Evolutionary conservation across 1,140 invertebrate species (phyloP).

Genomic region (Hesperophylax magnus): DNA sequence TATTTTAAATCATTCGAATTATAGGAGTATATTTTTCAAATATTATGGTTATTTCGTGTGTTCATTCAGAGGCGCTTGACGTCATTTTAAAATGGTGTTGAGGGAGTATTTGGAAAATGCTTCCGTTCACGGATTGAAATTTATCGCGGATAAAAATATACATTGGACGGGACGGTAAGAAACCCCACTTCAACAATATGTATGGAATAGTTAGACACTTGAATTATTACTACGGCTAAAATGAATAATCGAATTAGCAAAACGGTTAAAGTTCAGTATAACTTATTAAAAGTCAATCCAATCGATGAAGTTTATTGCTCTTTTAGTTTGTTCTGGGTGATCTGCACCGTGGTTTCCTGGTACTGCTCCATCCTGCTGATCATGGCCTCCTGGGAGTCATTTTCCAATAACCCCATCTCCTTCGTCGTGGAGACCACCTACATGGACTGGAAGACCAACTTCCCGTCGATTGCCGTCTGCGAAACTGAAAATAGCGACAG

Average conservation of each 20-base stretch:
- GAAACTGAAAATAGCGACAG: slow-evolving; percentile 74
- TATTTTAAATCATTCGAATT: no score
- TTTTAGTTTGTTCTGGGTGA: slow-evolving; percentile 75
- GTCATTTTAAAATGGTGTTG: slow-evolving; percentile 22
- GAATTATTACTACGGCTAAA: no score
- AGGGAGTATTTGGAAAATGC: slow-evolving; percentile 63
- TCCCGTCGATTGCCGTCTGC: slow-evolving; percentile 77
- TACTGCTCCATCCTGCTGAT: slow-evolving; percentile 75
- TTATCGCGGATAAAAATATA: slow-evolving; percentile 70
- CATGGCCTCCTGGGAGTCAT: slow-evolving; percentile 72
- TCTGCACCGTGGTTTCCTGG: slow-evolving; percentile 75
- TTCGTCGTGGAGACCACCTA: slow-evolving; percentile 81
- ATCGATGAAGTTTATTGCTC: background rate
- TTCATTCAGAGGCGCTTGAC: background rate
- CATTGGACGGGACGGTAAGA: slow-evolving; percentile 70
- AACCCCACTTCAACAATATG: no score
- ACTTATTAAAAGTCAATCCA: no score
- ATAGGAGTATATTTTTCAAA: no score
- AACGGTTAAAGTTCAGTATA: no score
- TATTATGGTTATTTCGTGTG: no score
- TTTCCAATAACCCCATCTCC: slow-evolving; percentile 74
- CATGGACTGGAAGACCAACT: slow-evolving; percentile 78
- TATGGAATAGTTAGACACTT: no score
- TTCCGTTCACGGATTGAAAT: slow-evolving; percentile 72
- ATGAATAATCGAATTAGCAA: no score